These are phyloP conservation scores for Sphaerolaimus hirsutus DNA, from an alignment of 2,888 invertebrate species.

Conservation along the genomic window DNA sequence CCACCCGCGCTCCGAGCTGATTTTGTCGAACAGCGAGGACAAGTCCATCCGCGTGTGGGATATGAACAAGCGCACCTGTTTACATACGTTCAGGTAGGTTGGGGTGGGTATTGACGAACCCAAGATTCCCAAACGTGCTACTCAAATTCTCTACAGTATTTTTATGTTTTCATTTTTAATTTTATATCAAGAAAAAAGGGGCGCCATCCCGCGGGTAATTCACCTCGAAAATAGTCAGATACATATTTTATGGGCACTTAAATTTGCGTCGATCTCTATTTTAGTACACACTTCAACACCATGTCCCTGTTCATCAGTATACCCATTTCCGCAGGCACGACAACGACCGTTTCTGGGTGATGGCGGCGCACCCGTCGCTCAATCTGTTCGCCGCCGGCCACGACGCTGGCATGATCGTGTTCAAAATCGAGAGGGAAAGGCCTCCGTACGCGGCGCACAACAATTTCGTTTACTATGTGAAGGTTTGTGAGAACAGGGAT, in stretches of 20 bases:
- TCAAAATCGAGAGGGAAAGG: constrained; percentile 69
- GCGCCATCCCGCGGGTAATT: no score
- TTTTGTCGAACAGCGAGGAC: constrained; percentile 89
- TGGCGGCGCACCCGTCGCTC: constrained; percentile 71
- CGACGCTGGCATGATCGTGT: constrained; percentile 84
- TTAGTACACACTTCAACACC: background rate
- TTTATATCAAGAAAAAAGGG: no score
- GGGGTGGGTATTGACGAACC: background rate
- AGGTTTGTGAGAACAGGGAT: no score
- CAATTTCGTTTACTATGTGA: constrained; percentile 78
- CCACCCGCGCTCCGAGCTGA: constrained; percentile 83
- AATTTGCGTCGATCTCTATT: background rate
- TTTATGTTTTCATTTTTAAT: no score
- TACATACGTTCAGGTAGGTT: constrained; percentile 52
- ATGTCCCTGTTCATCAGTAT: background rate
- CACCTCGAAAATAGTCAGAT: no score
- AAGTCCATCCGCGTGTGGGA: constrained; percentile 96
- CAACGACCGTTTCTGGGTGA: constrained; percentile 88
- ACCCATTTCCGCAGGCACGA: constrained; percentile 40
- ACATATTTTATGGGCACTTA: background rate
- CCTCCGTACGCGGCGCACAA: constrained; percentile 83
- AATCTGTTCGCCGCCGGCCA: constrained; percentile 98
- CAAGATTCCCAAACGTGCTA: background rate
- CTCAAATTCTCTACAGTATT: no score
- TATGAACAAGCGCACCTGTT: constrained; percentile 70